Percentiles rank a stretch among this genome's conserved stretches.
These are phyloP conservation scores for Eupithecia exiguata DNA, from an alignment of 2,888 invertebrate species.

Conservation along the genomic window DNA sequence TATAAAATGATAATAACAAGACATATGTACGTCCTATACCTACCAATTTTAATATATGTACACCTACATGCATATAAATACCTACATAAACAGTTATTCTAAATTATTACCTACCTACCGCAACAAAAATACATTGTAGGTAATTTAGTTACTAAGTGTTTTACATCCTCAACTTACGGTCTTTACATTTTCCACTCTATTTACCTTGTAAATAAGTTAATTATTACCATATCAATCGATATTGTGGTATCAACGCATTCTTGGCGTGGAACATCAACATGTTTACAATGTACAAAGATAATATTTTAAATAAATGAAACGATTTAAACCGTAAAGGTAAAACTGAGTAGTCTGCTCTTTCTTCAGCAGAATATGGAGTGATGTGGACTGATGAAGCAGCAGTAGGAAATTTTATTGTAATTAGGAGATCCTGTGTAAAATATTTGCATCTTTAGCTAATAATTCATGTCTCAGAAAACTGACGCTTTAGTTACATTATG, in stretches of 20 bases:
- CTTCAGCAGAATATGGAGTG: background rate
- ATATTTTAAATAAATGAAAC: background rate
- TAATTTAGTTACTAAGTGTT: background rate
- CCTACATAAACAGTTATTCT: background rate
- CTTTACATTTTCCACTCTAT: conserved; percentile 5
- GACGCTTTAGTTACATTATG: no score
- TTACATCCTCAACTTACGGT: background rate
- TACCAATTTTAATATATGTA: no score
- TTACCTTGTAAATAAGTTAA: conserved; percentile 4
- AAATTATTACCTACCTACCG: background rate
- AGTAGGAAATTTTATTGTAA: background rate
- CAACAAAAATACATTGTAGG: background rate
- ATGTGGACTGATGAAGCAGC: background rate
- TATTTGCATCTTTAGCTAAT: background rate
- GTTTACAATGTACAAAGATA: background rate
- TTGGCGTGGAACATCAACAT: background rate
- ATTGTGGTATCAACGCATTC: conserved; percentile 21
- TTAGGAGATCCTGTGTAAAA: background rate
- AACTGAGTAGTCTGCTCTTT: background rate
- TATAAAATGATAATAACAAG: background rate
- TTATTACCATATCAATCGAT: conserved; percentile 22
- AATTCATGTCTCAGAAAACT: no score
- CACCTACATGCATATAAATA: background rate
- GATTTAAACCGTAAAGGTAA: background rate
- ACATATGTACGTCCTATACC: background rate